Base-by-base conservation (phyloP, 2,888 invertebrate species). In the Cetonia aurata region DNA sequence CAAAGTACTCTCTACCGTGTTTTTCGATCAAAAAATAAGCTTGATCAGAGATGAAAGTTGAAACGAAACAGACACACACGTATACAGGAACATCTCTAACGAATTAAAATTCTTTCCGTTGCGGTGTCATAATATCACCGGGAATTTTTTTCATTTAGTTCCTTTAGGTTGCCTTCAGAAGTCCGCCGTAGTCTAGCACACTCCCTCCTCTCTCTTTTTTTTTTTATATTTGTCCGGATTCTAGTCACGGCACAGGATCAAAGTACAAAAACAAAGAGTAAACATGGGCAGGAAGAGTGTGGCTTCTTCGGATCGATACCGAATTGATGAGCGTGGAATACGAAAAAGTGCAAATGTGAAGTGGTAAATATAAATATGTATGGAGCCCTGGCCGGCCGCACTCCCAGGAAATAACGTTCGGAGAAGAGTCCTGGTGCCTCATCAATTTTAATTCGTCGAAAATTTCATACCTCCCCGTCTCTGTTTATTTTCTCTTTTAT, bases 361-460 rank as follows among this genome's bases (percentile, higher is more conserved):
- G 72, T 74, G 75, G 74, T 70, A 72, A 67, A 68, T 75, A 75
- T 75, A 75, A 75, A 75, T 75, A 75, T 75, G 75, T 74, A 75
- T 75, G 74, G 72, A 71, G 37, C 10, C 25, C 62, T 57, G 15
- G 31, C 44, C 15, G 15, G 15, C 44, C 15, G 13, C 50, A 33
- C 13, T 62, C n/a, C 25, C 31, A 13, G 25, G 55, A 33, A 55
- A 31, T 33, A 33, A 33, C 33, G 31, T 31, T 33, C 33, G n/a
- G 13, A 55, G 33, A 55, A 37, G 37, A 52, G 52, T 17, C 15
- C 6, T 52, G 25, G 52, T 31, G 33, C 33, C 25, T 55, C 55
- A 48, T 48, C 48, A 48, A 48, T 48, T 48, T 48, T 48, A 17
- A 17, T 48, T n/a, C 48, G 48, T 8, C 12, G 48, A 10, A 37